A percentile compares a stretch with the other conserved stretches of the same genome.
Evolutionary conservation across 1,140 invertebrate genomes (phyloP).

Genomic region (Macrosteles quadrilineatus): DNA sequence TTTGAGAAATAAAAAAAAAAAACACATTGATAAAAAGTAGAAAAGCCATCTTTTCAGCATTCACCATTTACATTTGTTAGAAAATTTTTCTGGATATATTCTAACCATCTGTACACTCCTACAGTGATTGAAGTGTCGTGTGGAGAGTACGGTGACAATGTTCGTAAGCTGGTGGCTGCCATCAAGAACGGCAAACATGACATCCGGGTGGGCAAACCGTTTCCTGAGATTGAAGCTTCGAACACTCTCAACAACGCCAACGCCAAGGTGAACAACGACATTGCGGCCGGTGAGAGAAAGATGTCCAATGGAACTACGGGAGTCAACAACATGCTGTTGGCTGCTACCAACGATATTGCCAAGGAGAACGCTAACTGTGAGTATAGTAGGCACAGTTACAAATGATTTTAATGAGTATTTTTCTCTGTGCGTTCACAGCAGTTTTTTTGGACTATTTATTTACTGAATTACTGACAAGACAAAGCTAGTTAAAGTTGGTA

Average conservation of each 20-base stretch:
- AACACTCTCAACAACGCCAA: slow-evolving; percentile 62
- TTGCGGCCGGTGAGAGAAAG: slow-evolving; percentile 46
- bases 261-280: slow-evolving; percentile 49
- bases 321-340: slow-evolving; percentile 51
- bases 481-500: too few relatives aligned
- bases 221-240: slow-evolving; percentile 58
- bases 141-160: slow-evolving; percentile 93
- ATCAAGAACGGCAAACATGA: slow-evolving; percentile 80
- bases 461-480: too few relatives aligned
- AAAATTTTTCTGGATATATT: too few relatives aligned
- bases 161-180: slow-evolving; percentile 77
- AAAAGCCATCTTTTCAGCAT: too few relatives aligned
- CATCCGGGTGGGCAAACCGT: slow-evolving; percentile 64
- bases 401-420: too few relatives aligned
- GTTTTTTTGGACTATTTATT: too few relatives aligned
- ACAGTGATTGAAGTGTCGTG: slow-evolving; percentile 91
- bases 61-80: too few relatives aligned
- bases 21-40: too few relatives aligned
- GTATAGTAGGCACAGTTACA: not conserved
- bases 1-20: too few relatives aligned
- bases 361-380: slow-evolving; percentile 53
- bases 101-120: too few relatives aligned
- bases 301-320: slow-evolving; percentile 43
- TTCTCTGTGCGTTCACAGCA: too few relatives aligned
- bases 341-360: slow-evolving; percentile 65